These are phyloP conservation scores for Pseudorhombus dupliciocellatus DNA, from an alignment of 2,113 vertebrate species.

Conservation along the genomic window DNA sequence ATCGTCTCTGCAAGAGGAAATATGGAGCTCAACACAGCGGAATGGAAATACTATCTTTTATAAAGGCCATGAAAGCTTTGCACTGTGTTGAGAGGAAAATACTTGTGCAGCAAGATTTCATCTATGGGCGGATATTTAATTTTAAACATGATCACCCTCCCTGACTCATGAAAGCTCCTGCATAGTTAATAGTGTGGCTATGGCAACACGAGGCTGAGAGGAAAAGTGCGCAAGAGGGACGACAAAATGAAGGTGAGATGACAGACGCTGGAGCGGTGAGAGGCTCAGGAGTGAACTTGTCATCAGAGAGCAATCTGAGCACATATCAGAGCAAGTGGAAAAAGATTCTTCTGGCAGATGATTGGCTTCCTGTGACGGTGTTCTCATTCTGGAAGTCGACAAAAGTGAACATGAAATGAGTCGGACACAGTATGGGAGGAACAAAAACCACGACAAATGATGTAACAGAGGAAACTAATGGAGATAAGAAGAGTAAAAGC, in stretches of 20 bases:
- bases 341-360: background rate
- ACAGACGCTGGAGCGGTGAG: background rate
- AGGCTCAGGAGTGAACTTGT: background rate
- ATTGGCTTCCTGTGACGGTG: background rate
- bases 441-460: background rate
- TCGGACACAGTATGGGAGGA: background rate
- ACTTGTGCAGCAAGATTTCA: conserved; percentile 43
- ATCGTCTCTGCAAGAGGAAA: conserved; percentile 12
- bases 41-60: conserved; percentile 13
- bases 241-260: conserved; percentile 12
- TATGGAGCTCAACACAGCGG: background rate
- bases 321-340: background rate
- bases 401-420: background rate
- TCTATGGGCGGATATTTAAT: conserved; percentile 43
- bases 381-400: background rate
- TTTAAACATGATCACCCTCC: conserved; percentile 36
- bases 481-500: too few relatives aligned
- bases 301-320: background rate
- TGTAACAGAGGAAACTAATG: background rate
- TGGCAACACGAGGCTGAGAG: conserved; percentile 47
- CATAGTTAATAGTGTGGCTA: conserved; percentile 40
- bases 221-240: conserved; percentile 17
- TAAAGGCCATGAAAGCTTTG: conserved; percentile 21
- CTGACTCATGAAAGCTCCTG: conserved; percentile 25
- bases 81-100: conserved; percentile 41